phyloP scores from a whole-genome alignment of 2,113 vertebrate species.

The Cyprinodon variegatus region DNA sequence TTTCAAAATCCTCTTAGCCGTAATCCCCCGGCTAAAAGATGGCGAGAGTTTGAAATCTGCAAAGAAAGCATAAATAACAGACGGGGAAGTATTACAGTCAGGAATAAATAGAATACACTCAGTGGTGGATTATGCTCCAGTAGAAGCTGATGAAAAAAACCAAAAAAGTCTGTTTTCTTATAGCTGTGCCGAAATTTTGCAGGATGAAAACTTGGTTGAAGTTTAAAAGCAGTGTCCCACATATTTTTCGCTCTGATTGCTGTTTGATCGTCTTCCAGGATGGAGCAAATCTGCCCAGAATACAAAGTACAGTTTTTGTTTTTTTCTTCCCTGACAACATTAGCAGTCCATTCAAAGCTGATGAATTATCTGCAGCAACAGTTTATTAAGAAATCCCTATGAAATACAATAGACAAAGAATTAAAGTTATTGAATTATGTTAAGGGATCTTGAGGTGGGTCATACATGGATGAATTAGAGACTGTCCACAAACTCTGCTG shows the following conservation, averaged over 20 bases:
- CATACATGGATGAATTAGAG: constrained; percentile 12
- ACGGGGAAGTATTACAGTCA: not conserved
- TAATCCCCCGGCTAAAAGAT: constrained; percentile 70
- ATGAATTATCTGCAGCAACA: constrained; percentile 43
- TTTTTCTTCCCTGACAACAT: constrained; percentile 48
- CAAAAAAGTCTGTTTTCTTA: constrained; percentile 6
- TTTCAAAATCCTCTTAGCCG: constrained; percentile 76
- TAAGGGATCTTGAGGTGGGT: not conserved
- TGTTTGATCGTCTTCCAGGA: constrained; percentile 56
- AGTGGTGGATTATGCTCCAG: not conserved
- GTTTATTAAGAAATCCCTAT: constrained; percentile 41
- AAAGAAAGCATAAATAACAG: constrained; percentile 1
- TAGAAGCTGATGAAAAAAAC: not conserved
- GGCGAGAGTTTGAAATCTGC: constrained; percentile 15
- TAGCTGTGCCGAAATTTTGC: constrained; percentile 40
- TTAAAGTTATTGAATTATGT: not conserved
- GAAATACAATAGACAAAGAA: constrained; percentile 8
- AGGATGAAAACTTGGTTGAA: not conserved
- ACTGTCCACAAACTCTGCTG: not conserved
- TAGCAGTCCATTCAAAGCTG: constrained; percentile 65
- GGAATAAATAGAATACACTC: not conserved
- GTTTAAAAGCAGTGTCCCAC: constrained; percentile 42
- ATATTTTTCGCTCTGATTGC: constrained; percentile 32
- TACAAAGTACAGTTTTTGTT: constrained; percentile 59
- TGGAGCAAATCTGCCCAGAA: constrained; percentile 56